Base-by-base conservation (phyloP, 2,888 invertebrate genomes). In the Drosophila anceps region DNA sequence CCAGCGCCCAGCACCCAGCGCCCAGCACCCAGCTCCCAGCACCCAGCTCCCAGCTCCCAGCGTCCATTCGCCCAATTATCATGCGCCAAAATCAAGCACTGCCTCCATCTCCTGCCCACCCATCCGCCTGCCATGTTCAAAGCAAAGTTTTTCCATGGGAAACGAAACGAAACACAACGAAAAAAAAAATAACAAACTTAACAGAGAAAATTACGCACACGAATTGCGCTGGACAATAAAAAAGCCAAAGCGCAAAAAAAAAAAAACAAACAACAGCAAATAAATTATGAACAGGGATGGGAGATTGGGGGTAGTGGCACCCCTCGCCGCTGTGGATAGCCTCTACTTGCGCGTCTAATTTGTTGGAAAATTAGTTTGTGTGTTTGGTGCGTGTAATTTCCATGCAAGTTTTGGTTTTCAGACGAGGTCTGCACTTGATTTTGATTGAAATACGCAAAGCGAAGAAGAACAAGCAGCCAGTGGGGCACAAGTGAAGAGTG, bases 351-450 rank as follows among this genome's bases (percentile, higher is more conserved):
- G 85, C 77, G 79, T 79, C 85, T 85, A 85, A 85, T 85, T 85
- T 85, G 85, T 85, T 87, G 85, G 85, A 85, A 85, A 85, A 85
- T 85, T 85, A 85, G 85, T 85, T 85, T 85, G 79, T 85, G 85
- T 83, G 80, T 83, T 84, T 69, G 77, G 86, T 86, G 83, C 84
- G 86, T 86, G 82, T 84, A 84, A 84, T 86, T 84, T 84, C 68
- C 84, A 79, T 82, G 80, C 80, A 82, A 82, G 82, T 80, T 73
- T 76, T 66, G 31, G 51, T 44, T 70, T 70, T 68, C 63, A 69
- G 79, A 63, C 71, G 58, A 72, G 53, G 75, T 84, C 84, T 84
- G 84, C 75, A 84, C 54, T 82, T 84, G 84, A 84, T 80, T 84
- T 84, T 84, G 84, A 84, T 84, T 86, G 84, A 84, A 86, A 80